These are phyloP conservation scores for Alviniconcha strummeri DNA, from an alignment of 2,888 invertebrate species.

Conservation along the genomic window DNA sequence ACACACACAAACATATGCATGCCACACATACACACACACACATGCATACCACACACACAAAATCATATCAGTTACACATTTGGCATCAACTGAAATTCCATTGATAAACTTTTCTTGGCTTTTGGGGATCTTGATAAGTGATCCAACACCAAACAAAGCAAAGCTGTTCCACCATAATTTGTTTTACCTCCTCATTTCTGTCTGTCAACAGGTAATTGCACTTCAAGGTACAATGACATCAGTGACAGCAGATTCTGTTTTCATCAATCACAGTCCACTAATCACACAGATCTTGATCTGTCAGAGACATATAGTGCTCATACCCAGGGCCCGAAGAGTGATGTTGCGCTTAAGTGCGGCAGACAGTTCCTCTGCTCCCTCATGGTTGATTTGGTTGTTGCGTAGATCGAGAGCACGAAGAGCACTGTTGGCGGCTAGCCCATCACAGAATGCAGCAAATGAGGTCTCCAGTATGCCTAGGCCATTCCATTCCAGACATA, in stretches of 20 bases:
- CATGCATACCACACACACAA: not conserved
- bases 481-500: conserved; percentile 73
- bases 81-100: too few species aligned
- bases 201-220: not conserved
- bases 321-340: conserved; percentile 67
- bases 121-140: too few species aligned
- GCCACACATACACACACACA: not conserved
- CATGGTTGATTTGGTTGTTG: conserved; percentile 73
- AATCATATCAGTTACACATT: not conserved
- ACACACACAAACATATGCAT: not conserved
- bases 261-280: too few species aligned
- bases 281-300: too few species aligned
- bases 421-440: conserved; percentile 64
- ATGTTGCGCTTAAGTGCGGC: conserved; percentile 68
- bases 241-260: too few species aligned
- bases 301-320: not conserved
- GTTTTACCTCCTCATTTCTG: not conserved
- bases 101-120: too few species aligned
- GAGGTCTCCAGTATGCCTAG: conserved; percentile 71
- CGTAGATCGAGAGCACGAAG: conserved; percentile 71
- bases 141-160: too few species aligned
- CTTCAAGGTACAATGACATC: not conserved
- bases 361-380: conserved; percentile 69
- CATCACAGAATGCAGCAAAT: conserved; percentile 72
- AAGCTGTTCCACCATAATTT: not conserved